These are phyloP conservation scores for Alosa sapidissima DNA, from an alignment of 2,797 vertebrate species.

Conservation along the genomic window DNA sequence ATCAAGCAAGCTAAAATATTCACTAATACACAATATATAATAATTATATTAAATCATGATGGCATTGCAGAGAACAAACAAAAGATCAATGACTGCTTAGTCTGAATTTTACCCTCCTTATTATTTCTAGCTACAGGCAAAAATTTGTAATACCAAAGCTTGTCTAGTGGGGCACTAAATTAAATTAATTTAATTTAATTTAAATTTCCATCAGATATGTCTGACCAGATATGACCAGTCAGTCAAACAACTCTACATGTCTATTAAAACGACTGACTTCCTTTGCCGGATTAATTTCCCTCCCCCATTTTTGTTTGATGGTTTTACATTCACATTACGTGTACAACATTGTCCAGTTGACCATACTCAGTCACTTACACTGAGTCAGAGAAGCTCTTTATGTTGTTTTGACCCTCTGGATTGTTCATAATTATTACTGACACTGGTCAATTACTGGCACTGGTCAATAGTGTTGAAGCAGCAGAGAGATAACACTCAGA, in stretches of 20 bases:
- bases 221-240: too few relatives aligned
- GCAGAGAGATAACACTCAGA: neutral
- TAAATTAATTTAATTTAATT: neutral
- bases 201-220: neutral
- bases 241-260: neutral
- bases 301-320: neutral
- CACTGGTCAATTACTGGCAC: neutral
- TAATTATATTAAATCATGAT: conserved; percentile 63
- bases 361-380: neutral
- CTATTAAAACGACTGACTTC: neutral
- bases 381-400: neutral
- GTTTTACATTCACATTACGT: neutral
- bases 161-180: neutral
- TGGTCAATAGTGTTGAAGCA: neutral
- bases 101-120: conserved; percentile 69
- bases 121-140: neutral
- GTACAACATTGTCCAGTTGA: neutral
- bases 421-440: neutral
- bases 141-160: neutral
- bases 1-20: conserved; percentile 70
- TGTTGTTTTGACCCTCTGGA: neutral
- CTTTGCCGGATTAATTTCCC: neutral
- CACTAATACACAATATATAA: conserved; percentile 64
- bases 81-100: conserved; percentile 57
- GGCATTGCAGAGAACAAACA: conserved; percentile 64